These are phyloP conservation scores for Drepana arcuata DNA, from an alignment of 1,140 invertebrate species.

Conservation along the genomic window DNA sequence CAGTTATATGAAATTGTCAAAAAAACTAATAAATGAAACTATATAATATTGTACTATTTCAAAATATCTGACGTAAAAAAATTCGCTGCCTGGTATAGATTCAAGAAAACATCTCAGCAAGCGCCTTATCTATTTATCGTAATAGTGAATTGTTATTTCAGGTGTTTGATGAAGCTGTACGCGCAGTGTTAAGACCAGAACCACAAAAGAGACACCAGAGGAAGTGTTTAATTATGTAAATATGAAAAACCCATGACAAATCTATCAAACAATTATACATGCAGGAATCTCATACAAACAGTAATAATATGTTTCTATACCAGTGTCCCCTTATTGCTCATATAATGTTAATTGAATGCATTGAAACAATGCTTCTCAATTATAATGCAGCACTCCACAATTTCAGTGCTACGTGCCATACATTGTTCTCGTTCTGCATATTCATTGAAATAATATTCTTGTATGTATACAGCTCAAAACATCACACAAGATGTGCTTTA, in stretches of 20 bases:
- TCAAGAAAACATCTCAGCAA: too few species aligned
- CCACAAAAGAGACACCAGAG: conserved; percentile 92
- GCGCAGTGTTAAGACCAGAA: conserved; percentile 94
- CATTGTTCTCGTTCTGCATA: conserved; percentile 13
- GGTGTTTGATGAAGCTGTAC: conserved; percentile 97
- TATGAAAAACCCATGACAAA: conserved; percentile 41
- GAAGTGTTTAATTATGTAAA: conserved; percentile 92
- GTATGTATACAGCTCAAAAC: too few species aligned
- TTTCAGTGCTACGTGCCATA: conserved; percentile 22
- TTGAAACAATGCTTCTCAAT: too few species aligned
- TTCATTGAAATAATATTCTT: too few species aligned
- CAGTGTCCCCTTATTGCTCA: conserved; percentile 16
- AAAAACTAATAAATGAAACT: too few species aligned
- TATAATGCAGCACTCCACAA: too few species aligned
- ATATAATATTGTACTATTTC: too few species aligned
- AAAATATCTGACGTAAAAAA: too few species aligned
- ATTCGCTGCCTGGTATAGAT: too few species aligned
- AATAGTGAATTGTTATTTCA: conserved; percentile 41
- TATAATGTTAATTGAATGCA: conserved; percentile 5
- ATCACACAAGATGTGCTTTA: conserved; percentile 31
- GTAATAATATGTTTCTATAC: conserved; percentile 70
- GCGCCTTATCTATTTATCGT: too few species aligned
- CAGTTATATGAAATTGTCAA: too few species aligned
- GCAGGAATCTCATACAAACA: conserved; percentile 59
- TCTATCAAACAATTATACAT: conserved; percentile 32